Conservation (phyloP, 2,797 vertebrate genomes). For the Lacerta agilis region DNA sequence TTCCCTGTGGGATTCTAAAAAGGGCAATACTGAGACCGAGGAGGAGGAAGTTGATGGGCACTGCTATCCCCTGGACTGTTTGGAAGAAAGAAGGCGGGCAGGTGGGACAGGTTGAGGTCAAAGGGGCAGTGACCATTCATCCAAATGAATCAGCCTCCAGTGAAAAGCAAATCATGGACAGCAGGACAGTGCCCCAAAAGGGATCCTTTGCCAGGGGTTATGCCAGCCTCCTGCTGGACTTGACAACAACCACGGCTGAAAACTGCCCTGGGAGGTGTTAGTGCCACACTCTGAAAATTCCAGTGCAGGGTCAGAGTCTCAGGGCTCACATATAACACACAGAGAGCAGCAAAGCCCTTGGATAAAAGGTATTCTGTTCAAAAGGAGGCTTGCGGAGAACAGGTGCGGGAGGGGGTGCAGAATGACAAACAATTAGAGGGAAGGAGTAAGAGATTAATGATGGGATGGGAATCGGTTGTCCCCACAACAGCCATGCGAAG, state of each 20-base stretch:
- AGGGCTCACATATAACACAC: no score
- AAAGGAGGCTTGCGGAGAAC: background rate
- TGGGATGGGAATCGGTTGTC: background rate
- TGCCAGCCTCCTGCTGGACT: background rate
- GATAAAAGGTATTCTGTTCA: background rate
- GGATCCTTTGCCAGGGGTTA: background rate
- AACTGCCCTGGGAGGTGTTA: background rate
- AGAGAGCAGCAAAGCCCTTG: background rate
- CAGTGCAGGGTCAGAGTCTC: no score
- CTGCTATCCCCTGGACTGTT: no score
- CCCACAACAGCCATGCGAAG: background rate
- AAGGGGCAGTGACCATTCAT: no score
- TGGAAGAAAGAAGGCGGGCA: no score
- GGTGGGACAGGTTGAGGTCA: no score
- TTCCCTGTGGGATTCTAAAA: no score
- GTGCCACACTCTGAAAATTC: background rate
- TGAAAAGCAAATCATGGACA: no score
- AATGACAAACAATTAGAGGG: background rate
- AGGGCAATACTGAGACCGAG: no score
- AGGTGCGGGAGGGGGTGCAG: accelerated
- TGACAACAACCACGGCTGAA: background rate
- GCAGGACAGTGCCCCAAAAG: background rate
- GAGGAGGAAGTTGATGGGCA: no score
- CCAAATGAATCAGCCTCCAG: no score
- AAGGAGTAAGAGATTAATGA: conserved; percentile 10